A percentile compares a stretch with the other conserved stretches of the same genome.
phyloP scores from a whole-genome alignment of 2,113 vertebrate species.

The Cochlearius cochlearius region DNA sequence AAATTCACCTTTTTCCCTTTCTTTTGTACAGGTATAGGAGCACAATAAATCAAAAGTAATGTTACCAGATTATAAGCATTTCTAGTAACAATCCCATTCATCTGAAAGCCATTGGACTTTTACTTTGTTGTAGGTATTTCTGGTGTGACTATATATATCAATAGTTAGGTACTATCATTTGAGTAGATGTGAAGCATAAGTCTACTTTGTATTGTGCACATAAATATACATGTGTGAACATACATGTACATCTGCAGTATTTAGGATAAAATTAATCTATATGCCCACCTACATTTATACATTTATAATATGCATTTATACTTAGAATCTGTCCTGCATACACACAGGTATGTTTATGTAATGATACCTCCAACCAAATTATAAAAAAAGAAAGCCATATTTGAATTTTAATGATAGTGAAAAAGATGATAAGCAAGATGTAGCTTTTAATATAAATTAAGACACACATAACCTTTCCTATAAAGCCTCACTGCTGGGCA shows the following conservation, averaged over 20 bases:
- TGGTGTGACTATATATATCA: background rate
- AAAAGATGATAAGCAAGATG: background rate
- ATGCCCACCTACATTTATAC: background rate
- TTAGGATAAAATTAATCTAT: background rate
- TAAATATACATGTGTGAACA: background rate
- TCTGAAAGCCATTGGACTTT: background rate
- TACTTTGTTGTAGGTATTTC: background rate
- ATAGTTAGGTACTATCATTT: background rate
- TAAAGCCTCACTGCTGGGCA: background rate
- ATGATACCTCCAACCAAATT: background rate
- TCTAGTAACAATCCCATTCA: background rate
- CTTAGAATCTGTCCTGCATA: background rate
- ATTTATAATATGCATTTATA: background rate
- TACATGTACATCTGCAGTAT: background rate
- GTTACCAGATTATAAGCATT: background rate
- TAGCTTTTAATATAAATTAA: background rate
- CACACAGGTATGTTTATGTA: background rate
- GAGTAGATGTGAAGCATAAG: background rate
- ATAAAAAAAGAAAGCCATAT: background rate
- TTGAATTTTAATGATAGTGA: background rate
- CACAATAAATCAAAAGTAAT: background rate
- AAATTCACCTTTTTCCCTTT: background rate
- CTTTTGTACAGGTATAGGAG: background rate
- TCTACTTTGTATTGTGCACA: background rate
- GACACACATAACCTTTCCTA: background rate